Conservation (phyloP, 2,113 vertebrate genomes). For the Saccopteryx leptura region DNA sequence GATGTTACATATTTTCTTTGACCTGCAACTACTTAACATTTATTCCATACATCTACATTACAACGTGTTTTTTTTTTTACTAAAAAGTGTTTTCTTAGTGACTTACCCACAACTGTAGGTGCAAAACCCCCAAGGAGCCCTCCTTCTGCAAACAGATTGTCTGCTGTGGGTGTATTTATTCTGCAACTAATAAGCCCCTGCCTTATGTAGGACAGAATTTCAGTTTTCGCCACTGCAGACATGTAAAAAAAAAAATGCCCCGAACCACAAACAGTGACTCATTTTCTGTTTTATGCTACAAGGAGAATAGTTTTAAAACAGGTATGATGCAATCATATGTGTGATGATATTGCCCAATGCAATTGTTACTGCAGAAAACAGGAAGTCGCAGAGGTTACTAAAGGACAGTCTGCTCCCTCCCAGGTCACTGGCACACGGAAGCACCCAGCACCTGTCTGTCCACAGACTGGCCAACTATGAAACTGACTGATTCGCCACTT, state of each 20-base stretch:
- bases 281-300: background rate
- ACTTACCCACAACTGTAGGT: background rate
- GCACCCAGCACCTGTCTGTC: background rate
- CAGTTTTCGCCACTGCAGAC: background rate
- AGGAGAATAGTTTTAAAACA: background rate
- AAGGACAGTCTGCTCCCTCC: background rate
- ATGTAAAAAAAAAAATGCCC: background rate
- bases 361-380: background rate
- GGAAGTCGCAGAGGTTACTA: constrained; percentile 57
- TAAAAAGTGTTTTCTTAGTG: background rate
- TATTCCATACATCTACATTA: background rate
- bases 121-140: too few relatives aligned
- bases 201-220: background rate
- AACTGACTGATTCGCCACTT: background rate
- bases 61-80: background rate
- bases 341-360: background rate
- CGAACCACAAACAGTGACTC: background rate
- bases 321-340: background rate
- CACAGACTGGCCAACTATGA: background rate
- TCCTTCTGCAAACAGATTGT: background rate
- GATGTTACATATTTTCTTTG: background rate
- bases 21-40: background rate
- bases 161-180: background rate
- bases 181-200: background rate
- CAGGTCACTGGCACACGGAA: background rate